A percentile compares a stretch with the other conserved stretches of the same genome.
These are phyloP conservation scores for Coremacera marginata DNA, from an alignment of 2,888 invertebrate species.

Conservation along the genomic window DNA sequence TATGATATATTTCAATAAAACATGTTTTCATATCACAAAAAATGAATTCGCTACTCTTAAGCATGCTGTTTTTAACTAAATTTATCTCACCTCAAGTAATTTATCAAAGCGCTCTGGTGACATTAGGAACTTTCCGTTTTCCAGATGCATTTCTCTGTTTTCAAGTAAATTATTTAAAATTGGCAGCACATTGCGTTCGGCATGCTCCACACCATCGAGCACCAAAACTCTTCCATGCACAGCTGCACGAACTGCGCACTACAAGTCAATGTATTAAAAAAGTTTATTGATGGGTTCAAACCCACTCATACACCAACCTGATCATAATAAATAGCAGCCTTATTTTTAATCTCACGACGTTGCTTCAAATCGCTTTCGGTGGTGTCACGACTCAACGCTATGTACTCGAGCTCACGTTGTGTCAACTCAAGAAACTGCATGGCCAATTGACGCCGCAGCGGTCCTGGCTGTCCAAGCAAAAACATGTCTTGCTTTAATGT, in stretches of 20 bases:
- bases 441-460: constrained; percentile 81
- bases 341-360: constrained; percentile 88
- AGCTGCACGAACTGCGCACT: constrained; percentile 96
- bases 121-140: constrained; percentile 95
- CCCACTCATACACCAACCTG: too few relatives aligned
- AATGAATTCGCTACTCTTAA: not conserved
- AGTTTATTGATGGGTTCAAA: too few relatives aligned
- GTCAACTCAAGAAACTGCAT: constrained; percentile 91
- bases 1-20: constrained; percentile 9
- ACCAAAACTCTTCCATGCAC: constrained; percentile 86
- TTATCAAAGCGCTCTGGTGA: constrained; percentile 91
- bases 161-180: constrained; percentile 96
- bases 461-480: constrained; percentile 91
- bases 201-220: constrained; percentile 96
- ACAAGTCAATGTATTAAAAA: constrained; percentile 39
- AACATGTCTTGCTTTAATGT: constrained; percentile 94
- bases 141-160: constrained; percentile 98
- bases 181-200: constrained; percentile 96
- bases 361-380: constrained; percentile 98
- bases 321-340: constrained; percentile 92
- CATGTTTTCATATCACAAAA: not conserved
- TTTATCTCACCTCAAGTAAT: constrained; percentile 77
- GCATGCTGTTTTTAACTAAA: not conserved
- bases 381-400: constrained; percentile 93
- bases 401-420: constrained; percentile 91